Evolutionary conservation across 2,113 vertebrate genomes (phyloP).

Genomic region (Sinocyclocheilus grahami): DNA sequence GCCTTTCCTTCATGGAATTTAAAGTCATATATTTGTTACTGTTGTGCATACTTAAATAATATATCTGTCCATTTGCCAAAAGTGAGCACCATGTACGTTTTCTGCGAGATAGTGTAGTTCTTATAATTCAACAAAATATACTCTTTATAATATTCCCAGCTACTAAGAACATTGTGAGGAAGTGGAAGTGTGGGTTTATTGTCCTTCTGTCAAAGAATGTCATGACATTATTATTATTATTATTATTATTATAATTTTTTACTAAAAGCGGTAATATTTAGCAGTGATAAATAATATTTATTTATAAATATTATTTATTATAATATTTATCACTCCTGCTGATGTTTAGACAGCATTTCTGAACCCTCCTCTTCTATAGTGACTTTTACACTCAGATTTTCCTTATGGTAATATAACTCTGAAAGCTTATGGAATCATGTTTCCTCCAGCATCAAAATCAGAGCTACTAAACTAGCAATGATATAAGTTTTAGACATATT

Average conservation of each 20-base stretch:
- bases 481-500: not conserved
- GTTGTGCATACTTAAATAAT: not conserved
- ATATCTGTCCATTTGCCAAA: not conserved
- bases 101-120: not conserved
- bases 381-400: constrained; percentile 6
- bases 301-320: too few relatives aligned
- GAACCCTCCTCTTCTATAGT: not conserved
- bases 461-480: not conserved
- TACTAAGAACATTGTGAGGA: not conserved
- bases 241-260: not conserved
- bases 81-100: not conserved
- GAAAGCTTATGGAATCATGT: not conserved
- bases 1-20: not conserved
- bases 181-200: not conserved
- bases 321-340: not conserved
- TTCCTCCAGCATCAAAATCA: not conserved
- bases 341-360: not conserved
- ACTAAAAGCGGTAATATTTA: not conserved
- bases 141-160: not conserved
- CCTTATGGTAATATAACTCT: not conserved
- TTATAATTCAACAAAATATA: not conserved
- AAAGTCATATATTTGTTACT: not conserved
- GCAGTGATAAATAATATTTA: too few relatives aligned
- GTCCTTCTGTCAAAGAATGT: not conserved
- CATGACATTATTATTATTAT: too few relatives aligned